phyloP scores from a whole-genome alignment of 2,797 vertebrate genomes.

The Buphagus erythrorhynchus region DNA sequence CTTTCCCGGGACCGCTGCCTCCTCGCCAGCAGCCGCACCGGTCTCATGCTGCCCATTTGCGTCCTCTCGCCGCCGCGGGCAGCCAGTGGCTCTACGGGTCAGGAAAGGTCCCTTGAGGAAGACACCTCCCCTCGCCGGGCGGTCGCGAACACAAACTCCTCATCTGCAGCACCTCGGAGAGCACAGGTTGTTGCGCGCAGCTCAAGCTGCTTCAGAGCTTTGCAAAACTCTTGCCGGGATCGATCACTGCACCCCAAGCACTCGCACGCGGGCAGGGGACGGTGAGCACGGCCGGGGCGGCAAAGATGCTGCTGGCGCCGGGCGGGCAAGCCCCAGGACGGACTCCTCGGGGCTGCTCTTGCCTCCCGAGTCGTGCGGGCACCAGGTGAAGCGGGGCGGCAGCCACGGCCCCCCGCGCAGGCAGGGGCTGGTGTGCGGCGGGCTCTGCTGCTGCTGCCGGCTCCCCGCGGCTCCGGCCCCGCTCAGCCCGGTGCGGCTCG shows the following conservation, averaged over 20 bases:
- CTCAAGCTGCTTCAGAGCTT: not conserved
- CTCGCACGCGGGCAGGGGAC: not conserved
- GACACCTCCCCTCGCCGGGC: not conserved
- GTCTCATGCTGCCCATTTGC: not conserved
- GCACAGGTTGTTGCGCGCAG: slow-evolving; percentile 56
- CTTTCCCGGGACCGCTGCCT: slow-evolving; percentile 58
- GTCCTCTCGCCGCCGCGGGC: not conserved
- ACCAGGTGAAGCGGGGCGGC: not conserved
- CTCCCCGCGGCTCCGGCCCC: not conserved
- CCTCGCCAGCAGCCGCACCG: slow-evolving; percentile 15
- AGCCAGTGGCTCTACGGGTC: not conserved
- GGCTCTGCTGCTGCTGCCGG: not conserved
- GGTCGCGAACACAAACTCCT: slow-evolving; percentile 7
- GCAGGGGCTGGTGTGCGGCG: not conserved
- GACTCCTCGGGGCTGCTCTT: not conserved
- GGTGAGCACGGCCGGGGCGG: not conserved
- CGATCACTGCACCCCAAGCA: not conserved
- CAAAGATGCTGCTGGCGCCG: not conserved
- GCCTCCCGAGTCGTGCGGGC: not conserved
- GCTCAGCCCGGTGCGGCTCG: not conserved
- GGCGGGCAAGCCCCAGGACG: not conserved
- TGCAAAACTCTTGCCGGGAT: slow-evolving; percentile 25
- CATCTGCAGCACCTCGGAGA: not conserved
- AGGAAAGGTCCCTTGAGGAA: not conserved
- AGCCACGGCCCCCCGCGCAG: not conserved